phyloP scores from a whole-genome alignment of 2,888 invertebrate species.

The Alsophila aescularia region DNA sequence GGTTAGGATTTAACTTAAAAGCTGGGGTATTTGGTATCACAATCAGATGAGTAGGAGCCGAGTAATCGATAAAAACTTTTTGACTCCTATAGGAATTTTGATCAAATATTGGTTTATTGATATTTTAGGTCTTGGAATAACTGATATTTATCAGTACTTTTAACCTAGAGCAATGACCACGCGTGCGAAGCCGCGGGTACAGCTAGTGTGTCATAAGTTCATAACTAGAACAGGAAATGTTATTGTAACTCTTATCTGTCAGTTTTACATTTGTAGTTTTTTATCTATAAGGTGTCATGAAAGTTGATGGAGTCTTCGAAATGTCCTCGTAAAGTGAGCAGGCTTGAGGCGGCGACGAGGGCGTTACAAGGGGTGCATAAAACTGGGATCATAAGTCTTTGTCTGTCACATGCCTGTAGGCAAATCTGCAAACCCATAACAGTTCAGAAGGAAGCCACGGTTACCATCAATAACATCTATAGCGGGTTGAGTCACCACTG shows the following conservation, averaged over 20 bases:
- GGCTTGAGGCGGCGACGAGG: constrained; percentile 27
- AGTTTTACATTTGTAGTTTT: constrained; percentile 4
- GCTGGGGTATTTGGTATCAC: too few relatives aligned
- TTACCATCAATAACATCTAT: neutral
- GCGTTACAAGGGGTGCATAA: constrained; percentile 35
- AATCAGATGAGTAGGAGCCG: too few relatives aligned
- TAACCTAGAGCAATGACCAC: too few relatives aligned
- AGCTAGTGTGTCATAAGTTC: constrained; percentile 13
- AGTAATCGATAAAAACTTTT: too few relatives aligned
- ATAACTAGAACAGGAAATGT: constrained; percentile 33
- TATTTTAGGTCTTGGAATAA: too few relatives aligned
- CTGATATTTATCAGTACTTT: too few relatives aligned
- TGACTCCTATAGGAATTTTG: too few relatives aligned
- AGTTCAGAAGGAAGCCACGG: neutral
- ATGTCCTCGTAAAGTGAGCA: constrained; percentile 35
- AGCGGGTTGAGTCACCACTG: neutral
- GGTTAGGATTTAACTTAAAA: too few relatives aligned
- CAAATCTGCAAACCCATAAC: constrained; percentile 20
- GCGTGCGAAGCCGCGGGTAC: too few relatives aligned
- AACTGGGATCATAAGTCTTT: constrained; percentile 50
- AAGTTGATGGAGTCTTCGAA: constrained; percentile 40
- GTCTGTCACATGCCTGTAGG: constrained; percentile 44
- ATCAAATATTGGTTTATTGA: too few relatives aligned
- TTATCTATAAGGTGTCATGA: constrained; percentile 28
- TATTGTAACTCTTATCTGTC: constrained; percentile 33